Base-by-base conservation (phyloP, 2,113 vertebrate genomes). In the Etheostoma cragini region DNA sequence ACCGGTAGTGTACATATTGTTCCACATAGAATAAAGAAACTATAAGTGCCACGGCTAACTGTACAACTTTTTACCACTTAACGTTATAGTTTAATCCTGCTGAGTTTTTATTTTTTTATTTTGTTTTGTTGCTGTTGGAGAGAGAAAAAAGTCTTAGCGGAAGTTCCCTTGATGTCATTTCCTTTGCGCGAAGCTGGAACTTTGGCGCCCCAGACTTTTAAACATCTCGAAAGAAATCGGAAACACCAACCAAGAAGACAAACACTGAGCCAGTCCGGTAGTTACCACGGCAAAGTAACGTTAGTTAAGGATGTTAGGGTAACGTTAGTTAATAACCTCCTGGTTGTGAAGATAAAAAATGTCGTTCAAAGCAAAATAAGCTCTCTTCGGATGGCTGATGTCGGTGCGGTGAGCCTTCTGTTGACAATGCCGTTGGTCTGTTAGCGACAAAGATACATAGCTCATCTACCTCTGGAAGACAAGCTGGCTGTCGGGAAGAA, bases 141-240 rank as follows among this genome's bases (percentile, higher is more conserved):
- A 42, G 38, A 42, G 2, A 11, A 2, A 11, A 19, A 6, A 6
- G 30, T 19, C 42, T 19, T 3, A 45, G 19, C 76, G 86, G 85
- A 86, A 72, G 3, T 82, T 1, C 10, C 0, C 0, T 0, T 12
- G 38, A 83, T 3, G 86, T 82, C 13, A 87, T 10, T 89, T 92
- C 91, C 93, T 80, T 85, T 88, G 62, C 67, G 89, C 85, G 86
- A 92, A 91, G 0, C n/a, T 60, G 11, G 49, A 82, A 75, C 15
- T 70, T 84, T 89, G 74, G 91, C 91, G 89, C 87, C 21, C 1
- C 1, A 1, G 42, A 19, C 1, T 7, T 75, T 71, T 52, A 69
- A 71, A 30, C 42, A n/a, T 26, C 14, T n/a, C 21, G 0, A 10
- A 22, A 47, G 1, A 35, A 14, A 8, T 21, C 13, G 1, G 24